Percentiles rank a stretch among this genome's conserved stretches.
Evolutionary conservation across 1,140 invertebrate genomes (phyloP).

Genomic region (Tetramorium simillimum): DNA sequence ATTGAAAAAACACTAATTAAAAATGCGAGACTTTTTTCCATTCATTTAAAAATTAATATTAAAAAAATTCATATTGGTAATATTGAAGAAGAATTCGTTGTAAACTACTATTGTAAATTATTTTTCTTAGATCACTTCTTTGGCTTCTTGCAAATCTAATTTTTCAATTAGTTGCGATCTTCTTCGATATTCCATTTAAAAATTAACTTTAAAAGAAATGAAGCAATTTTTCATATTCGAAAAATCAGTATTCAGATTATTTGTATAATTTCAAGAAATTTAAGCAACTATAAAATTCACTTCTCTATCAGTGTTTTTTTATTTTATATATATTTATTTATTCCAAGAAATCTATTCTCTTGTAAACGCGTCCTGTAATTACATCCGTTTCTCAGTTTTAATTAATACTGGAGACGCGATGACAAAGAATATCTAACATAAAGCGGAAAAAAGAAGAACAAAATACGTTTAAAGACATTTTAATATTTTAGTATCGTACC

Average conservation of each 20-base stretch:
- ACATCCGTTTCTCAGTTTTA: not conserved
- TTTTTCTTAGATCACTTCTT: not conserved
- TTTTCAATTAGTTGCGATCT: not conserved
- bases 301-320: not conserved
- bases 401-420: not conserved
- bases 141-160: not conserved
- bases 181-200: not conserved
- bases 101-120: not conserved
- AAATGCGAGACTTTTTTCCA: not conserved
- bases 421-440: not conserved
- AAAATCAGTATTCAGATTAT: not conserved
- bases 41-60: not conserved
- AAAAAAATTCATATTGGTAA: not conserved
- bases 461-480: not conserved
- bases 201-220: not conserved
- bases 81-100: not conserved
- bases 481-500: not conserved
- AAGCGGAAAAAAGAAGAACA: not conserved
- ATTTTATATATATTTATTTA: not conserved
- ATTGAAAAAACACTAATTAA: not conserved
- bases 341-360: not conserved
- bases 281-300: not conserved
- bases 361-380: not conserved
- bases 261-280: not conserved
- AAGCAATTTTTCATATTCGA: not conserved